These are phyloP conservation scores for Enteromius radiatus DNA, from an alignment of 2,797 vertebrate species.

Conservation along the genomic window DNA sequence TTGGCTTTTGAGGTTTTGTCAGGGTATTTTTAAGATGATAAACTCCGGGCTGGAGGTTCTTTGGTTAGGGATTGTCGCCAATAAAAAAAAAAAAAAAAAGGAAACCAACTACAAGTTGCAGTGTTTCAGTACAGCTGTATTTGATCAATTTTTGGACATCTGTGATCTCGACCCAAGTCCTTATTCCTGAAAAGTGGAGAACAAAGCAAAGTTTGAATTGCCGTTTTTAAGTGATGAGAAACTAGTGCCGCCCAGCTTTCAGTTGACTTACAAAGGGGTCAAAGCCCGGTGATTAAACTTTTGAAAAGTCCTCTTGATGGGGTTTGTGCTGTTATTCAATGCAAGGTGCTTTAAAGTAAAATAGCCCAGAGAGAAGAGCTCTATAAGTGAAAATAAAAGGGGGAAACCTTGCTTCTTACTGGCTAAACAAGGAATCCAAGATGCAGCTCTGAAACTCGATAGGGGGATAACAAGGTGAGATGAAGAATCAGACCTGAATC, in stretches of 20 bases:
- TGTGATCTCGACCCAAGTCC: neutral
- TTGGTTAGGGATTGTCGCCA: neutral
- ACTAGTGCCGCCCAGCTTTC: neutral
- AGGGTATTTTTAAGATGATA: constrained; percentile 24
- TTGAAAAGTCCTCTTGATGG: neutral
- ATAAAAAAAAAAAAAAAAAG: neutral
- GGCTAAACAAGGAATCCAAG: neutral
- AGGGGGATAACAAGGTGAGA: neutral
- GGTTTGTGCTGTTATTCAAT: neutral
- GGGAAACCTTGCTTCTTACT: neutral
- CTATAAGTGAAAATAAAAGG: neutral
- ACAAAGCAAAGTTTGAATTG: constrained; percentile 2
- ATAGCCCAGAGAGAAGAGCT: neutral
- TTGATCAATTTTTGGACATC: constrained; percentile 5
- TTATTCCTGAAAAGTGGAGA: neutral
- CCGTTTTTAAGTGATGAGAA: neutral
- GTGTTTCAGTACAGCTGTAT: constrained; percentile 16
- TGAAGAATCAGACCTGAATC: neutral
- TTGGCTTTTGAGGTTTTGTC: constrained; percentile 20
- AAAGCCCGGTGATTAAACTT: neutral
- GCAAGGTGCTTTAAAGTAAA: constrained; percentile 1
- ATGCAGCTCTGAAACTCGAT: neutral
- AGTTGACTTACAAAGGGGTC: neutral
- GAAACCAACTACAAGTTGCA: constrained; percentile 10
- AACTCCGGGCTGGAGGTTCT: neutral